Base-by-base conservation (phyloP, 2,797 vertebrate genomes). In the Platyrinchus mystaceus region DNA sequence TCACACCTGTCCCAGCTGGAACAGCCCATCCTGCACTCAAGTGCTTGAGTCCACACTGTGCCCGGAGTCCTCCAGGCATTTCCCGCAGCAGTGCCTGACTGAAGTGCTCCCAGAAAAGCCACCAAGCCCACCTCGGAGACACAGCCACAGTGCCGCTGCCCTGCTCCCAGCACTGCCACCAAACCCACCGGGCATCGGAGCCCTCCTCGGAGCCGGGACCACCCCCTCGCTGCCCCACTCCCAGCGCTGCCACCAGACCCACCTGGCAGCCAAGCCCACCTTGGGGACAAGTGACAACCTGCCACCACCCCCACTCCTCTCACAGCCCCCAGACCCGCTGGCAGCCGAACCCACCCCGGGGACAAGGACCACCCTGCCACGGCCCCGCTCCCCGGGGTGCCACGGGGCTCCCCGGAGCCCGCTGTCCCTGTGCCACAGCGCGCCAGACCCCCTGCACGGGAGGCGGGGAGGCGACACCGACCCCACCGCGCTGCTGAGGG, bases 51-150 rank as follows among this genome's bases (percentile, higher is more conserved):
- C n/a, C n/a, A 34, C 11, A 15, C 56, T 2, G 7, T 1, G 8
- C 58, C 56, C 1, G 15, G 5, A 13, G 0, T 1, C 6, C 83
- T 59, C 36, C 1, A 0, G 4, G 16, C 43, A 24, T 15, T 28
- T 12, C 41, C 69, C 34, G 30, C 34, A 17, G 60, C 4, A 0
- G 19, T 6, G 8, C 15, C 59, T 1, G 22, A 23, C 9, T 27
- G 0, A 60, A 64, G 43, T 0, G 39, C 23, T 46, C 39, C 46
- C 58, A 70, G 34, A 16, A 47, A 14, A 28, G 30, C 30, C 77
- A 28, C 11, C 46, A 39, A 36, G 39, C 5, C 41, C 86, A 70
- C 18, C 39, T 2, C 23, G 4, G 60, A 5, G 53, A 9, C 64
- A 24, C 7, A 3, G 30, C 16, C 12, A 0, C 19, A 10, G 37